Base-by-base conservation (phyloP, 2,888 invertebrate genomes). In the Nycteola revayana region DNA sequence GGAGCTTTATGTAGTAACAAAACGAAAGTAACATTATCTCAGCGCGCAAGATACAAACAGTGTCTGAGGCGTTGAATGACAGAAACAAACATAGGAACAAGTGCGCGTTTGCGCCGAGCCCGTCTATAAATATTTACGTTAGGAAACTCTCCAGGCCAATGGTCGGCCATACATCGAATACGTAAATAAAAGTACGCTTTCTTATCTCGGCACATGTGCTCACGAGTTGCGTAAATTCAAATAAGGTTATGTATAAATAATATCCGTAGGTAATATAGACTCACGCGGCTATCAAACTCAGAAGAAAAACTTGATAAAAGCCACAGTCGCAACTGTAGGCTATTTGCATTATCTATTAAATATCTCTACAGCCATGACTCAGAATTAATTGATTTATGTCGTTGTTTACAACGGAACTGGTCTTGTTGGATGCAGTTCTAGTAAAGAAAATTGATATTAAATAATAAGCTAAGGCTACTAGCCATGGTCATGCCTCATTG, bases 61-160 rank as follows among this genome's bases (percentile, higher is more conserved):
- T 2, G 21, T 69, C 71, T 68, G 60, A 55, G 66, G 68, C 66
- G 83, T 74, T 83, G 87, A 88, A 75, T 82, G 88, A 88, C 84
- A 87, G 80, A 81, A 75, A 76, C 87, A 87, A 88, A 88, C 86
- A 86, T 66, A 75, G 69, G 71, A 78, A 76, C 85, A 80, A 87
- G 81, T 79, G 79, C 64, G 72, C 76, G 77, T 68, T 66, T 71
- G 74, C 65, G 57, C 60, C 51, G 60, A 46, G 66, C 52, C 66
- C 56, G 66, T 77, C 86, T 87, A 86, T 88, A 88, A 88, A 88
- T 88, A 87, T 88, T 88, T 88, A 88, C 78, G 75, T 83, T 82
- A 80, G 75, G 80, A 79, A 85, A 84, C 83, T 81, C 77, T 75
- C 70, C 80, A 78, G 77, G 78, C 83, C 85, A 84, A 82, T 79